phyloP scores from a whole-genome alignment of 2,113 vertebrate species.

The Pungitius pungitius region DNA sequence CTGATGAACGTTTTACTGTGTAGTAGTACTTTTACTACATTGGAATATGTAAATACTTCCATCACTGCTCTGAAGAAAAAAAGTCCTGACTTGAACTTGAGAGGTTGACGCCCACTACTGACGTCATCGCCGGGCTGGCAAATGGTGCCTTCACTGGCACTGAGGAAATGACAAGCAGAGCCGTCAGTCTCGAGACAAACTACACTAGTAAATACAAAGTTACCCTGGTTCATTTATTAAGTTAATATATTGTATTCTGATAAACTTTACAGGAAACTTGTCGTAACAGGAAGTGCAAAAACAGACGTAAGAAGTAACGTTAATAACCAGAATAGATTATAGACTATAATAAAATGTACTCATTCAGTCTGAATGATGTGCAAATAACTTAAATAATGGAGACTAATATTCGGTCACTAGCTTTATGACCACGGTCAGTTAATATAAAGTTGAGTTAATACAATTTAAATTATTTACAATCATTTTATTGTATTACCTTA shows the following conservation, averaged over 20 bases:
- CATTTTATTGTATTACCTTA: background rate
- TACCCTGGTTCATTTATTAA: too few species aligned
- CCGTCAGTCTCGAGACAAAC: background rate
- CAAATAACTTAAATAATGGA: too few species aligned
- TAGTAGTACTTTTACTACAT: background rate
- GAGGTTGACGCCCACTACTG: slow-evolving; percentile 9
- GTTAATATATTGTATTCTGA: background rate
- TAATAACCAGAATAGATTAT: background rate
- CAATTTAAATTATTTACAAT: background rate
- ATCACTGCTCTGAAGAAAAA: background rate
- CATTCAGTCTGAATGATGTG: too few species aligned
- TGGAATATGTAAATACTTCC: background rate
- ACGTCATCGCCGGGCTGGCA: slow-evolving; percentile 30
- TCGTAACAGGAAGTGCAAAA: background rate
- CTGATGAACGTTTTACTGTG: background rate
- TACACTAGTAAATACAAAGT: background rate
- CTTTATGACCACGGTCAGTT: too few species aligned
- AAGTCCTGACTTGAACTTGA: slow-evolving; percentile 35
- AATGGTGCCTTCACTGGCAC: background rate
- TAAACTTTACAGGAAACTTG: background rate
- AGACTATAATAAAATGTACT: too few species aligned
- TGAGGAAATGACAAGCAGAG: background rate
- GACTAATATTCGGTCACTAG: too few species aligned
- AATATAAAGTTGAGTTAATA: background rate
- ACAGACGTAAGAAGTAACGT: background rate